Evolutionary conservation across 2,888 invertebrate species (phyloP), one percentile per base, ranked within the genome.

Genomic region (Eupithecia inturbata): DNA sequence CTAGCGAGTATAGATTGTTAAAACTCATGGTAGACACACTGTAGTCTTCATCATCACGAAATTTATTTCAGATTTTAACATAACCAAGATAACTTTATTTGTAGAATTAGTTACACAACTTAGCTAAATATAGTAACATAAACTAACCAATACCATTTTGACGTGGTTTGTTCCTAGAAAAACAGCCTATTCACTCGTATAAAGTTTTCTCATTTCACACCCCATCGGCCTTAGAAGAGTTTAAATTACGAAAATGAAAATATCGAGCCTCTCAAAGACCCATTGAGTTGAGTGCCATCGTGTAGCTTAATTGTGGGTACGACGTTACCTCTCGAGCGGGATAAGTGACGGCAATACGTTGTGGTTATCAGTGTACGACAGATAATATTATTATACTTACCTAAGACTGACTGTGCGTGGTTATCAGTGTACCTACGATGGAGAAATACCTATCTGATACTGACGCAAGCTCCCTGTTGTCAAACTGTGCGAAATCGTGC

Each of bases 271-370:
- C 74, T 26, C 57, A n/a, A 53, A 79, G 80, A 74, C 72, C 81
- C 78, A 78, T 81, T 79, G 76, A 78, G 72, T 69, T 70, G 76
- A 70, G 68, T 74, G 80, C 77, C 72, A 75, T 75, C 78, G 76
- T 77, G 73, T 76, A 75, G 49, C 74, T 76, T 84, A 82, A 84
- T 84, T 83, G 84, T 79, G 82, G 78, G 28, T 75, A 70, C 68
- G 71, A 77, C 79, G 74, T 71, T 77, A 79, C 79, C 79, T 77
- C 78, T 77, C 72, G 72, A 69, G 70, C 64, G 68, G 70, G 71
- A 70, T 75, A 70, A 77, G 73, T 74, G 71, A 67, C 31, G 72
- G 31, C 62, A 31, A 31, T 31, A 31, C 62, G 62, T 62, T 9
- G 31, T 62, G 3, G 7, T 31, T 62, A 62, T 19, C 62, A 62